These are phyloP conservation scores for Ceratoteleas bidentatus DNA, from an alignment of 1,140 invertebrate species.

Conservation along the genomic window DNA sequence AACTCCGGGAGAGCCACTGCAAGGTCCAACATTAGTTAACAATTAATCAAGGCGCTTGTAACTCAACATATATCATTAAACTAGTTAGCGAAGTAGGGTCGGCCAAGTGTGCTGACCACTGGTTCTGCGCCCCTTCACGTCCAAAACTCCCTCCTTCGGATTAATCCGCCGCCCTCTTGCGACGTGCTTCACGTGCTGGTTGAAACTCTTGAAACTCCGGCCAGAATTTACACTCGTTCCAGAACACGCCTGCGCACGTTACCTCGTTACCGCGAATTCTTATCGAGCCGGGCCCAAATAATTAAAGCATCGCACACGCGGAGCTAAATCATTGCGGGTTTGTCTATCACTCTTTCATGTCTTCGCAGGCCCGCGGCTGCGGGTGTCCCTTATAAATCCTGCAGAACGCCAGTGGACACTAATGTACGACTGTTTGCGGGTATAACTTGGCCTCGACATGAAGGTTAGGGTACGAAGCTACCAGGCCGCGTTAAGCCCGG, in stretches of 20 bases:
- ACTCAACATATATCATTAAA: constrained; percentile 83
- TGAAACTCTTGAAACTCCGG: constrained; percentile 80
- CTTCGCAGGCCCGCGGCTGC: constrained; percentile 70
- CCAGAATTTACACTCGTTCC: constrained; percentile 69
- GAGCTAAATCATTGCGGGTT: constrained; percentile 39
- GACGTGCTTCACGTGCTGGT: constrained; percentile 77
- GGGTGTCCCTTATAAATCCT: constrained; percentile 81
- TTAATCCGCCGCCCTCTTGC: constrained; percentile 70
- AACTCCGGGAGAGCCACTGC: constrained; percentile 71
- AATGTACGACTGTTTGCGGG: constrained; percentile 82
- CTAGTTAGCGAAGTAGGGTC: constrained; percentile 82
- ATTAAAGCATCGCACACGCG: constrained; percentile 36
- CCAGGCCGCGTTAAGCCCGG: constrained; percentile 79
- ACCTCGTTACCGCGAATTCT: constrained; percentile 65
- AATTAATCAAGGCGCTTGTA: constrained; percentile 82
- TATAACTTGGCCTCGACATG: constrained; percentile 81
- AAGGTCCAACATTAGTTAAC: constrained; percentile 82
- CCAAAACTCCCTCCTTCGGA: constrained; percentile 66
- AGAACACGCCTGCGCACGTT: constrained; percentile 39
- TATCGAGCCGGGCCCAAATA: constrained; percentile 22
- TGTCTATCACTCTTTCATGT: constrained; percentile 63
- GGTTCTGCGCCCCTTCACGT: constrained; percentile 73
- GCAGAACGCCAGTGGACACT: constrained; percentile 80
- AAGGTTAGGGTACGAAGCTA: constrained; percentile 78
- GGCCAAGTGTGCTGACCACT: constrained; percentile 82